Conservation (phyloP, 1,140 invertebrate genomes). For the Drosophila pseudoananassae region DNA sequence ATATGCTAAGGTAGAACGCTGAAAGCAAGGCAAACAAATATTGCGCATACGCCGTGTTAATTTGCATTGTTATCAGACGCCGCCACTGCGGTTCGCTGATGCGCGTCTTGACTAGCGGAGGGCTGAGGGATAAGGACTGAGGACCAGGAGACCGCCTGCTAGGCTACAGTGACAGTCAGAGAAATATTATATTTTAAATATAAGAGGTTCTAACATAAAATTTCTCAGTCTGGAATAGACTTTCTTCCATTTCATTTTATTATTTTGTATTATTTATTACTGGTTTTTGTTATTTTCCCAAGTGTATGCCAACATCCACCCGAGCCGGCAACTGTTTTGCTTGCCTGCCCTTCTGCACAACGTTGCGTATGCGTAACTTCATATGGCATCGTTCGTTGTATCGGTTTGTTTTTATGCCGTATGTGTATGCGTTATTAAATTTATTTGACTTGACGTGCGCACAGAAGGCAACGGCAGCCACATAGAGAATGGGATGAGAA, state of each 20-base stretch:
- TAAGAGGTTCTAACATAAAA: not conserved
- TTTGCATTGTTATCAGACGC: slow-evolving; percentile 77
- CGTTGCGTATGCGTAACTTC: slow-evolving; percentile 72
- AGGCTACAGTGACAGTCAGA: slow-evolving; percentile 16
- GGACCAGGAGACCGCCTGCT: slow-evolving; percentile 38
- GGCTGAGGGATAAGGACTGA: slow-evolving; percentile 36
- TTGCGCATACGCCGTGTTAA: slow-evolving; percentile 70
- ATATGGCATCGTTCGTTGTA: slow-evolving; percentile 19
- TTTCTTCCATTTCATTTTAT: not conserved
- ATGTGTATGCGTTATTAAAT: slow-evolving; percentile 82
- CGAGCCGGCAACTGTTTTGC: slow-evolving; percentile 46
- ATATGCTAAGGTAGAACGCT: slow-evolving; percentile 67
- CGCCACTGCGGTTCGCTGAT: slow-evolving; percentile 63
- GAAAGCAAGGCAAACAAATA: slow-evolving; percentile 52
- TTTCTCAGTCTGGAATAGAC: not conserved
- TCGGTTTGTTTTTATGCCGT: slow-evolving; percentile 61
- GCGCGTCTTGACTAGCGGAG: slow-evolving; percentile 76
- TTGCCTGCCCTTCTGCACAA: slow-evolving; percentile 30
- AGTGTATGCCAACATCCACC: not conserved
- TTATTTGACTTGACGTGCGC: slow-evolving; percentile 81
- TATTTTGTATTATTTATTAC: not conserved
- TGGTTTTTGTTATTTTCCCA: slow-evolving; percentile 1
- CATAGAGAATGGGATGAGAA: slow-evolving; percentile 13
- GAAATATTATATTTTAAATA: not conserved
- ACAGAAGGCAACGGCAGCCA: slow-evolving; percentile 25